Base-by-base conservation (phyloP, 2,888 invertebrate genomes). In the Lissocephala sabroskyi region DNA sequence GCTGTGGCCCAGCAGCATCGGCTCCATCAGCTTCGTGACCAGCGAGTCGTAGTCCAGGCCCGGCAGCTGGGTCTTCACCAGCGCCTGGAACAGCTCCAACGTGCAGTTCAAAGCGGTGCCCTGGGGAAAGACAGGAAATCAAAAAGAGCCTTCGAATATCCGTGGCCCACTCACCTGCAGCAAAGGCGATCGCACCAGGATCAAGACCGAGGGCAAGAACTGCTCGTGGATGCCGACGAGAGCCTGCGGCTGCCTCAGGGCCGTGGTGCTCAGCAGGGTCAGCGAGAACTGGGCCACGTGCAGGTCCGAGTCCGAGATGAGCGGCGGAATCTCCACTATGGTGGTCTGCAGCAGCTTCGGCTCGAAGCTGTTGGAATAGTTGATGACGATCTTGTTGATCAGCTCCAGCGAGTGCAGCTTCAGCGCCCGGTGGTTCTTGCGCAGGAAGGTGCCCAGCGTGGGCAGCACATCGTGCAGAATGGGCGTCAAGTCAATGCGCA, bases 341-440 rank as follows among this genome's bases (percentile, higher is more conserved):
- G 96, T 92, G 5, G 67, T 81, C 57, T 86, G 86, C 43, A 97
- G 85, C 59, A 96, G 87, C 65, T 91, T 90, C 16, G 92, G 89
- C 47, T 88, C 85, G 45, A 88, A 84, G 52, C 81, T 83, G 49
- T 84, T 80, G 30, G 93, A 92, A 82, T 97, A 97, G 81, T 96
- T 94, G 70, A 92, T 92, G 19, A 97, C 93, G 36, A 98, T 87
- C 19, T 95, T 95, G 79, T 97, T 96, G 46, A 99, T 85, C 44
- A 98, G 87, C 41, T 94, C 91, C 45, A 98, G 86, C 0, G 98
- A 96, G 64, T 94, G 92, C 36, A 98, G 86, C 85, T 98, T 97
- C 49, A 99, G 86, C 9, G 97, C 95, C 57, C 98, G 89, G 82
- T 98, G 97, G 86, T 98, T 98, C 86, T 99, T 99, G 44, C 98